Evolutionary conservation across 2,888 invertebrate species (phyloP).

Genomic region (Trypoxylon attenuatum): DNA sequence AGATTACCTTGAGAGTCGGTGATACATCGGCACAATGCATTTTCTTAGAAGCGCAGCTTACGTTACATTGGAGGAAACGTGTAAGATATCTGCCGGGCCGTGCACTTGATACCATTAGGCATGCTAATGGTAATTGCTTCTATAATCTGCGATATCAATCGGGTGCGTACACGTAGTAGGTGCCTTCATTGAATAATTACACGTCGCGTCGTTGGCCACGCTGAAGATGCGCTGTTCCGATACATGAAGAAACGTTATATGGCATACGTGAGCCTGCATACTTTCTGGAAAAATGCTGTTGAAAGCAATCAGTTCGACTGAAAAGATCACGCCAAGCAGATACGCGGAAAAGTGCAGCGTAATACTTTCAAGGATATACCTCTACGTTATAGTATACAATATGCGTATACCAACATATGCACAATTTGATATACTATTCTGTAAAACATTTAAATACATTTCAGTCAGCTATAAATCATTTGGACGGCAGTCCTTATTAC

Average conservation of each 20-base stretch:
- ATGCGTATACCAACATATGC: too few species aligned
- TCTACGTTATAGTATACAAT: too few species aligned
- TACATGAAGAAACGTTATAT: conserved; percentile 61
- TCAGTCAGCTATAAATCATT: too few species aligned
- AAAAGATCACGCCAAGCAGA: too few species aligned
- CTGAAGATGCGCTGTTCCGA: conserved; percentile 63
- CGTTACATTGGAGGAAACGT: conserved; percentile 11
- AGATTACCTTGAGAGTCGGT: conserved; percentile 2
- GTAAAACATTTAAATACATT: too few species aligned
- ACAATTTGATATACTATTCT: too few species aligned
- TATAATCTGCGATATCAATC: conserved; percentile 69
- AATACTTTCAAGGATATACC: too few species aligned
- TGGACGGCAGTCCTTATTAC: too few species aligned
- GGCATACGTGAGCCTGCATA: conserved; percentile 25
- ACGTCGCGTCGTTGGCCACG: conserved; percentile 61
- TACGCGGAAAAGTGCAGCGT: too few species aligned
- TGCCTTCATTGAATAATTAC: conserved; percentile 69
- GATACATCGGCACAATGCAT: conserved; percentile 15
- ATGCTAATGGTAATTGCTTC: conserved; percentile 68
- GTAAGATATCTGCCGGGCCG: conserved; percentile 47
- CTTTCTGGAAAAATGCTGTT: conserved; percentile 40
- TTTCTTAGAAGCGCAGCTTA: conserved; percentile 23
- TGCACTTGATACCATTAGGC: conserved; percentile 61
- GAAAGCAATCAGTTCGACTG: not conserved
- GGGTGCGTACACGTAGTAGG: conserved; percentile 57